These are phyloP conservation scores for Triplophysa dalaica DNA, from an alignment of 2,113 vertebrate genomes.

Conservation along the genomic window DNA sequence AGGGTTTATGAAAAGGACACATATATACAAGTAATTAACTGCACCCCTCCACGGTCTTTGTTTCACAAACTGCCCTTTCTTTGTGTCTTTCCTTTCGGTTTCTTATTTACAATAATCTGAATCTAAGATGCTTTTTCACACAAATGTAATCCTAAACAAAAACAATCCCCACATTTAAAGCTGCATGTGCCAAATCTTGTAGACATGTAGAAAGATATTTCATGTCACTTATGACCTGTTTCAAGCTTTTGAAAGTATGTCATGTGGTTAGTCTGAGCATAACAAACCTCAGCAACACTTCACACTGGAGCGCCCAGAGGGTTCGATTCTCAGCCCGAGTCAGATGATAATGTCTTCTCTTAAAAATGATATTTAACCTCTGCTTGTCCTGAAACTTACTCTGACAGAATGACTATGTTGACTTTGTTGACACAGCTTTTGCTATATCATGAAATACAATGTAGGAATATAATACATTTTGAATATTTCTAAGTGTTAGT, in stretches of 20 bases:
- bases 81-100: slow-evolving; percentile 7
- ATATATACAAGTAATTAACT: slow-evolving; percentile 2
- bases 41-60: background rate
- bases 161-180: slow-evolving; percentile 2
- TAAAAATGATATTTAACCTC: slow-evolving; percentile 10
- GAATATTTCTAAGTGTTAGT: too few species aligned
- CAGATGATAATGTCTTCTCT: slow-evolving; percentile 20
- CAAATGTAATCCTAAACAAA: slow-evolving; percentile 14
- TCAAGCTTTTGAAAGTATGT: background rate
- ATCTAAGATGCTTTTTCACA: slow-evolving; percentile 31
- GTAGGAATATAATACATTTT: too few species aligned
- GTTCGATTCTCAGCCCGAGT: background rate
- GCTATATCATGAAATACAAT: too few species aligned
- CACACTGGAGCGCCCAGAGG: background rate
- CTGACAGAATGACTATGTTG: too few species aligned
- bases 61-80: slow-evolving; percentile 11
- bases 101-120: slow-evolving; percentile 11
- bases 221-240: background rate
- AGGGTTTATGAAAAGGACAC: slow-evolving; percentile 13
- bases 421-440: too few species aligned
- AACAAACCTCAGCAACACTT: background rate
- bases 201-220: background rate
- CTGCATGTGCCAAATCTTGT: background rate
- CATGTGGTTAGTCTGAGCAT: background rate
- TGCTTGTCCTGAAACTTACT: background rate